These are phyloP conservation scores for Strongylocentrotus purpuratus DNA, from an alignment of 35 echinoderm and acorn worm species.

Conservation along the genomic window DNA sequence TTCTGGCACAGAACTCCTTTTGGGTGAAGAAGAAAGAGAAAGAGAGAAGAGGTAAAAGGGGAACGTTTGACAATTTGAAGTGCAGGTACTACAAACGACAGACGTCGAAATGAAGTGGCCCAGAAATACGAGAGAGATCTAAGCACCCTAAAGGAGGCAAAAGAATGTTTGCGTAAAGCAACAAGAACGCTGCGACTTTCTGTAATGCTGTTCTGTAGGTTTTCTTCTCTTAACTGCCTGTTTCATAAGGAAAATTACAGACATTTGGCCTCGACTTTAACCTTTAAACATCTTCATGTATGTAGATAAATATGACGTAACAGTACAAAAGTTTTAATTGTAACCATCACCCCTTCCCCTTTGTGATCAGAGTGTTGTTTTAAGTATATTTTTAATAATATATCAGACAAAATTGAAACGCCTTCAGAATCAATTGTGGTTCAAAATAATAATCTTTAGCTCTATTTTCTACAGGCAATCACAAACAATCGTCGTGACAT, in stretches of 20 bases:
- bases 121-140: slow-evolving; percentile 8
- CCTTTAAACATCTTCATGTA: no score
- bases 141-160: neutral
- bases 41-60: slow-evolving; percentile 8
- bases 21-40: neutral
- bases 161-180: neutral
- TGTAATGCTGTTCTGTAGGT: neutral
- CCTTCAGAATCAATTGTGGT: no score
- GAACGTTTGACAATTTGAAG: slow-evolving; percentile 37
- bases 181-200: neutral
- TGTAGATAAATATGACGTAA: no score
- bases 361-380: neutral
- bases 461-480: neutral
- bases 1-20: neutral
- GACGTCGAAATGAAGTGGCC: slow-evolving; percentile 35
- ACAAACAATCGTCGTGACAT: neutral
- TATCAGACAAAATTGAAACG: no score
- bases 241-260: neutral
- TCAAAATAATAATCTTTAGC: neutral
- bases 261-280: no score
- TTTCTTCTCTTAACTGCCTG: neutral
- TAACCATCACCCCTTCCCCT: no score
- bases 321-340: no score
- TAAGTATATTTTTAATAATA: neutral
- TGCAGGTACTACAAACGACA: slow-evolving; percentile 36